Conservation (phyloP, 2,113 vertebrate genomes). For the Morphnarchus princeps region DNA sequence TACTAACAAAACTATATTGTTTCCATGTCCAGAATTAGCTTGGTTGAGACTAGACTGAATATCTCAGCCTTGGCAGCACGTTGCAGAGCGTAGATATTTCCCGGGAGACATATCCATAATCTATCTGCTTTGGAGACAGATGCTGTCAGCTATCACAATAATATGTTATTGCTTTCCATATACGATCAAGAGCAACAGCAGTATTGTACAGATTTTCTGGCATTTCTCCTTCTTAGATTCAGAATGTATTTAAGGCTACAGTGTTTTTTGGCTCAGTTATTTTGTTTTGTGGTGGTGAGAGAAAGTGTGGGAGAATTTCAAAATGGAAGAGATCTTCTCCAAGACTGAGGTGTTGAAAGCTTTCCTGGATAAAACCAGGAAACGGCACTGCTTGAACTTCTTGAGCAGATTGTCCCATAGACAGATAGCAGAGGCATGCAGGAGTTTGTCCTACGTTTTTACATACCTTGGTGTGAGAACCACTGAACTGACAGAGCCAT, state of each 20-base stretch:
- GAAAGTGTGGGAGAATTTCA: background rate
- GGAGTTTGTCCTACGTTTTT: background rate
- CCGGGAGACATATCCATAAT: background rate
- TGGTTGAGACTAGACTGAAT: background rate
- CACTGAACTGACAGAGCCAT: background rate
- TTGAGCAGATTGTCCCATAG: background rate
- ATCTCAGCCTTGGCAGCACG: conserved; percentile 4
- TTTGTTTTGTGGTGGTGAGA: background rate
- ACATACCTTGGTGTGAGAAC: background rate
- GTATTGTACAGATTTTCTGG: background rate
- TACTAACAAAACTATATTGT: background rate
- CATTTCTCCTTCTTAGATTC: background rate
- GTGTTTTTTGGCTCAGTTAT: background rate
- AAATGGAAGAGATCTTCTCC: background rate
- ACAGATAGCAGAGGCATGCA: background rate
- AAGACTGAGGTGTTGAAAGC: background rate
- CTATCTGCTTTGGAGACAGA: background rate
- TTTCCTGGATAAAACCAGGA: background rate
- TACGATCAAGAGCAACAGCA: background rate
- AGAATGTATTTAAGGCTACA: background rate
- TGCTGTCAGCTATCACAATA: background rate
- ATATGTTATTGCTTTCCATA: background rate
- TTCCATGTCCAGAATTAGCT: conserved; percentile 54
- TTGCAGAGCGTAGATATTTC: background rate
- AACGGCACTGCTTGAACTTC: background rate